Base-by-base conservation (phyloP, 2,888 invertebrate genomes). In the Homarus gammarus region DNA sequence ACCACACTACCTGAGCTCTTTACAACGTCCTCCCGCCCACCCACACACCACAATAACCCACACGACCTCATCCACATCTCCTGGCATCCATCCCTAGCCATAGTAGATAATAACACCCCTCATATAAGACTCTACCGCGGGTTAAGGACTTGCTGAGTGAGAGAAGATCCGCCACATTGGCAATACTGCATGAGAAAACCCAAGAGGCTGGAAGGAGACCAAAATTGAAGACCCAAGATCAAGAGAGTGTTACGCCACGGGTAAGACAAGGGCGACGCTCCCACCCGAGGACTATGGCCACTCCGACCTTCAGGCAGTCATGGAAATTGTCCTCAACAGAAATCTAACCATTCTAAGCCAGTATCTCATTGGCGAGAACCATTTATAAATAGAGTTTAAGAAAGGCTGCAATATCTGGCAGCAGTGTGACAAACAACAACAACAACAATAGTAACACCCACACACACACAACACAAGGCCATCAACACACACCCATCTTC, bases 181-280 rank as follows among this genome's bases (percentile, higher is more conserved):
- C 44, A 77, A 68, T 81, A 38, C 88, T 88, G 88, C 70, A 38
- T 56, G 73, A 83, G 88, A 88, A 88, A 88, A 88, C 88, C 88
- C 88, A 77, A 79, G 88, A 83, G 88, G 88, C 88, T 88, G 88
- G 88, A 88, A 88, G 82, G 88, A 88, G 88, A 88, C 88, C 88
- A 83, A 88, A 88, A 88, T 88, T 88, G 88, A 88, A 88, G 88
- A 88, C 88, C 68, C 75, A 64, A 72, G 56, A 40, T 27, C 77
- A 88, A 88, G 88, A 83, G 22, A 75, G 51, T 75, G 88, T 70
- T 75, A 88, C 73, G 51, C 88, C 77, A 81, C 87, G 36, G 44
- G 27, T 49, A 27, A 12, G 70, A 38, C 27, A 77, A 64, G 73
- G 77, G 44, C 77, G 77, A 33, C 40, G 31, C 36, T 8, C 64